Percentiles rank a stretch among this genome's conserved stretches.
These are phyloP conservation scores for Lithosia quadra DNA, from an alignment of 2,888 invertebrate species.

Conservation along the genomic window DNA sequence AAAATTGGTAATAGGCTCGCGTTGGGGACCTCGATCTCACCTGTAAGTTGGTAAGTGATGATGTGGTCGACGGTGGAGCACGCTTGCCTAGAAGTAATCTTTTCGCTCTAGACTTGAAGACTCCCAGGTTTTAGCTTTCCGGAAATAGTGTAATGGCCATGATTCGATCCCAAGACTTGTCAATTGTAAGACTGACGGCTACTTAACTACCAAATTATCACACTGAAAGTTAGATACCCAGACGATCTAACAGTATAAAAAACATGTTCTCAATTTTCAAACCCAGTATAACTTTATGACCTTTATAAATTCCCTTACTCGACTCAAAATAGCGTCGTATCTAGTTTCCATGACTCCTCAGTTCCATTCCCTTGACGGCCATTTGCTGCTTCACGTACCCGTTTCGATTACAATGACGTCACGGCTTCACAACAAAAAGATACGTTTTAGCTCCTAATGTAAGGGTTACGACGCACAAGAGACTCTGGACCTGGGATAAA, in stretches of 20 bases:
- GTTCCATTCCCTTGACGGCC: constrained; percentile 62
- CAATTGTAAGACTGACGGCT: too few species aligned
- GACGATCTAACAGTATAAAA: neutral
- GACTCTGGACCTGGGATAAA: constrained; percentile 51
- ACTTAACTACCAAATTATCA: too few species aligned
- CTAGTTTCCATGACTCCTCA: constrained; percentile 38
- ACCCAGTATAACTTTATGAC: neutral
- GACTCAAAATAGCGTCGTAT: constrained; percentile 19
- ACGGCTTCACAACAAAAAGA: constrained; percentile 71
- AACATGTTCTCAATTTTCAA: neutral
- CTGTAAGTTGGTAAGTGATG: too few species aligned
- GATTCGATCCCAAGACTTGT: too few species aligned
- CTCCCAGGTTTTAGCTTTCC: too few species aligned
- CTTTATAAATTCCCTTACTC: neutral
- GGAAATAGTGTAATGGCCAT: too few species aligned
- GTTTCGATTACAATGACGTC: constrained; percentile 79
- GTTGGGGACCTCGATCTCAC: too few species aligned
- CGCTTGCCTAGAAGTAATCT: too few species aligned
- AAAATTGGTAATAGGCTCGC: too few species aligned
- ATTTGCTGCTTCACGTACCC: constrained; percentile 68
- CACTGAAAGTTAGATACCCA: neutral
- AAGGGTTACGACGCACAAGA: constrained; percentile 65
- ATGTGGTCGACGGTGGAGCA: too few species aligned
- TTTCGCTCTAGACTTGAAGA: too few species aligned
- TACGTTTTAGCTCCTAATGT: constrained; percentile 76